Base-by-base conservation (phyloP, 2,797 vertebrate genomes). In the Buceros bicornis region DNA sequence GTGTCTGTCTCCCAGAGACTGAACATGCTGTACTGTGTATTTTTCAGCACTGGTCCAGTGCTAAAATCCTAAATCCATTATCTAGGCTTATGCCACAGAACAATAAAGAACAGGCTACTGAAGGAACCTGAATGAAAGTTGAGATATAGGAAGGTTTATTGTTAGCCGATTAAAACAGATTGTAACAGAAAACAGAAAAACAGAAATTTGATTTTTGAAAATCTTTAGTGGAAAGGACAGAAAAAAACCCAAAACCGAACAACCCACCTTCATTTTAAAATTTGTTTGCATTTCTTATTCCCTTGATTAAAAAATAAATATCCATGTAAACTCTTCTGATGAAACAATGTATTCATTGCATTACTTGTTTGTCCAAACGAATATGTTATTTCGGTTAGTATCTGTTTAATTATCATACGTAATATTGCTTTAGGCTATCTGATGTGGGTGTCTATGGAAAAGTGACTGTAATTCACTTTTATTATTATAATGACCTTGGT, bases 401-500 rank as follows among this genome's bases (percentile, higher is more conserved):
- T 50, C 62, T 93, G 58, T 70, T 95, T 93, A 95, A 94, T 95
- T 95, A 93, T 90, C 91, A 35, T 24, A 92, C 0, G 4, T 89
- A 87, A 88, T 84, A 42, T 29, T 79, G 80, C 87, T 95, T 61
- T 26, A 95, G 89, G 94, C 73, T 79, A 74, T 69, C 73, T 82
- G 62, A 82, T 88, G 77, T 8, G 43, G 16, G 4, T 82, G 70
- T 73, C 80, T 89, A 57, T 29, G 37, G 54, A 86, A 93, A 95
- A 95, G 90, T 56, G 33, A 80, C 37, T 71, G 61, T 90, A 94
- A 95, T 90, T 95, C 90, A 95, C 74, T 94, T 96, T 95, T 95
- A 95, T 96, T 94, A 93, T 95, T 92, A 87, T 89, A 87, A 94
- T 94, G 96, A 94, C 93, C 83, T 97, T 95, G 90, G 60, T 96